phyloP scores from a whole-genome alignment of 2,797 vertebrate genomes.

The Sphaeramia orbicularis region DNA sequence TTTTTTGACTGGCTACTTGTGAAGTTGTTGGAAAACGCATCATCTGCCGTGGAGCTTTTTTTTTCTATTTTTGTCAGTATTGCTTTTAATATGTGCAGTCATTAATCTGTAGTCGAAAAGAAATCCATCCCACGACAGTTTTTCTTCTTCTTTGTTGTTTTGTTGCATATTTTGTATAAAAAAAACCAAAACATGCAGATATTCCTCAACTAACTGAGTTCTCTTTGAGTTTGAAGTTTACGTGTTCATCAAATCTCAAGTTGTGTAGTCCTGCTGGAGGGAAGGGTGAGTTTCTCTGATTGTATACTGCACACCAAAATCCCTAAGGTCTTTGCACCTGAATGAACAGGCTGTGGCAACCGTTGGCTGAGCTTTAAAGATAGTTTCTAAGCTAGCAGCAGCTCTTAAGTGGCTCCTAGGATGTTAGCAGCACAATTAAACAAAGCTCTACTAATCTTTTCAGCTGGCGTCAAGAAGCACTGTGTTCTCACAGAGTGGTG shows the following conservation, averaged over 20 bases:
- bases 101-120: constrained; percentile 3
- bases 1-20: neutral
- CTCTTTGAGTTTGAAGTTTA: constrained; percentile 12
- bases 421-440: constrained; percentile 80
- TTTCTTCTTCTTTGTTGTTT: neutral
- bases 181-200: neutral
- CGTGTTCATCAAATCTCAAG: constrained; percentile 9
- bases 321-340: constrained; percentile 56
- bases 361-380: constrained; percentile 69
- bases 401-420: constrained; percentile 67
- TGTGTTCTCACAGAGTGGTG: constrained; percentile 54
- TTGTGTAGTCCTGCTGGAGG: constrained; percentile 7
- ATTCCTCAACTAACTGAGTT: neutral
- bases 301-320: constrained; percentile 50
- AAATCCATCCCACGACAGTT: neutral
- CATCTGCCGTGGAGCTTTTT: constrained; percentile 1
- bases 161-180: neutral
- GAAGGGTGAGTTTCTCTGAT: constrained; percentile 11
- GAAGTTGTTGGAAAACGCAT: constrained; percentile 12
- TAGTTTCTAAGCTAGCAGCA: constrained; percentile 49
- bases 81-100: constrained; percentile 1
- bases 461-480: constrained; percentile 68
- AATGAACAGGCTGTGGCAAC: constrained; percentile 48
- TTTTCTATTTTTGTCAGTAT: neutral
- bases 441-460: constrained; percentile 82